phyloP scores from a whole-genome alignment of 2,113 vertebrate genomes.

The Chlamydotis undulata region DNA sequence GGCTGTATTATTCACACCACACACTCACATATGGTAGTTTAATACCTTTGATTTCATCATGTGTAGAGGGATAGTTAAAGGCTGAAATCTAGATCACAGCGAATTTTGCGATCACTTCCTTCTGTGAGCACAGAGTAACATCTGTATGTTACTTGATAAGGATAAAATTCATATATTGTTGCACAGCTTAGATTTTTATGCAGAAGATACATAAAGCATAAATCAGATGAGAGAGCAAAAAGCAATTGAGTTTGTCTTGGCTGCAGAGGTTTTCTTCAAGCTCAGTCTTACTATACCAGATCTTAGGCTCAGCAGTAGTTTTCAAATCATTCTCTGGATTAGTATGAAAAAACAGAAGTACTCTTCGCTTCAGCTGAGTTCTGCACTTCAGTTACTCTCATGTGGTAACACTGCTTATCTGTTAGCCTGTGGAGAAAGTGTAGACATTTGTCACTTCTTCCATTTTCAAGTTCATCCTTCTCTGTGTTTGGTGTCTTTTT shows the following conservation, averaged over 20 bases:
- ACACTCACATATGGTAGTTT: background rate
- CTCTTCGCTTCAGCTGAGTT: background rate
- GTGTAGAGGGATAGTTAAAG: background rate
- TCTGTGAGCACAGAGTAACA: background rate
- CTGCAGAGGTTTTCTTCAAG: background rate
- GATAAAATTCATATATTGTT: background rate
- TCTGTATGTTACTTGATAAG: background rate
- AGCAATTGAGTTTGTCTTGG: background rate
- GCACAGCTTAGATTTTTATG: background rate
- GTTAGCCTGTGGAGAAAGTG: background rate
- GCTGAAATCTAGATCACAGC: background rate
- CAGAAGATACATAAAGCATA: background rate
- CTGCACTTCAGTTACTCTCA: background rate
- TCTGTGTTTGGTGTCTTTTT: too few relatives aligned
- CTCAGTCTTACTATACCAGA: background rate
- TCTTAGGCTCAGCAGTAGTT: background rate
- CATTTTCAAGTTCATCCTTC: background rate
- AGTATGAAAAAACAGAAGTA: background rate
- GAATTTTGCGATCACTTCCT: background rate
- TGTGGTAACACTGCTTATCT: rapidly evolving
- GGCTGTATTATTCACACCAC: background rate
- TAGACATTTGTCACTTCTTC: background rate
- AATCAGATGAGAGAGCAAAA: background rate
- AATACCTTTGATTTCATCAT: background rate
- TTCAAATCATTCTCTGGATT: background rate